These are phyloP conservation scores for Lasioglossum villosulum DNA, from an alignment of 2,888 invertebrate genomes.

Conservation along the genomic window DNA sequence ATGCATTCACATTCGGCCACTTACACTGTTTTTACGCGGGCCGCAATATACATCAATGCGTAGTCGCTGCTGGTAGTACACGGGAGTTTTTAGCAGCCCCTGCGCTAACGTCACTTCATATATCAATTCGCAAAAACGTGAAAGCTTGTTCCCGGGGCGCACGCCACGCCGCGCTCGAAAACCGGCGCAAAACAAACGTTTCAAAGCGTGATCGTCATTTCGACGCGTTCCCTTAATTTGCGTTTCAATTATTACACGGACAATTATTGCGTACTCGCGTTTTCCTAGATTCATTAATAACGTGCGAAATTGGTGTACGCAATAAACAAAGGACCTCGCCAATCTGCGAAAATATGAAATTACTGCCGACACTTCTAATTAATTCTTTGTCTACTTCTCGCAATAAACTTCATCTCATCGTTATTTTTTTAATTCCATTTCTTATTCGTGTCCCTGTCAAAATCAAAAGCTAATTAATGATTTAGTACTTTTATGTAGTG, in stretches of 20 bases:
- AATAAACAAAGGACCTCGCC: background rate
- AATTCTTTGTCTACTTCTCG: background rate
- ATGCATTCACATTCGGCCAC: slow-evolving; percentile 53
- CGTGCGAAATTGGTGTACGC: background rate
- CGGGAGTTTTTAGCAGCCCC: slow-evolving; percentile 48
- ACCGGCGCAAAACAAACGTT: slow-evolving; percentile 57
- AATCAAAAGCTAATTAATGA: no score
- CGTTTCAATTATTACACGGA: background rate
- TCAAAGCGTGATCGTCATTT: slow-evolving; percentile 35
- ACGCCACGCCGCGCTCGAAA: slow-evolving; percentile 43
- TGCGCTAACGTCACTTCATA: slow-evolving; percentile 64
- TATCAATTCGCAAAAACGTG: slow-evolving; percentile 64
- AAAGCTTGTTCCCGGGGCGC: slow-evolving; percentile 33
- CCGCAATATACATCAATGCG: slow-evolving; percentile 55
- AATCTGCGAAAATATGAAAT: background rate
- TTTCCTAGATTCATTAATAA: background rate
- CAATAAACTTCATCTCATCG: background rate
- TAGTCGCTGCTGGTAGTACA: slow-evolving; percentile 43
- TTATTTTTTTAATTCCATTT: background rate
- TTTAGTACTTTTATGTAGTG: no score
- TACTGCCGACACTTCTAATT: background rate
- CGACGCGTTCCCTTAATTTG: slow-evolving; percentile 14
- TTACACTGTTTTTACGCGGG: slow-evolving; percentile 48
- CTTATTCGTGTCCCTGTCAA: no score
- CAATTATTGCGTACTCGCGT: background rate